Evolutionary conservation across 2,797 vertebrate genomes (phyloP).

Genomic region (Pseudochirops corinnae): DNA sequence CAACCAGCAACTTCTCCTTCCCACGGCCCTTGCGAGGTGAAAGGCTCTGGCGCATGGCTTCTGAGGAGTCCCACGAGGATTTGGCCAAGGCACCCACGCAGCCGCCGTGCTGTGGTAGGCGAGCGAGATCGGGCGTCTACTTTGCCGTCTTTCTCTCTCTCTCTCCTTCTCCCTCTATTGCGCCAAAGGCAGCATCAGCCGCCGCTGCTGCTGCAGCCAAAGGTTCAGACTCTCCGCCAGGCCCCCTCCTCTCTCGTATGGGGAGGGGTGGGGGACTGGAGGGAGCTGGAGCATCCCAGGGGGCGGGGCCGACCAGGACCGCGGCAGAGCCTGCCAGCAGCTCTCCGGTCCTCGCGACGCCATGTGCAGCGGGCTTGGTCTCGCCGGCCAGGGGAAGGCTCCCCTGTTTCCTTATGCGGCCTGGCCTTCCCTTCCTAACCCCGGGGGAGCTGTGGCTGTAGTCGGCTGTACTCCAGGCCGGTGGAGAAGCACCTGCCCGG

Average conservation of each 20-base stretch:
- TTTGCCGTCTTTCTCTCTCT: background rate
- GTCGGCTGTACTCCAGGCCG: background rate
- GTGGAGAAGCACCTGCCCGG: background rate
- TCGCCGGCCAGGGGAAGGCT: background rate
- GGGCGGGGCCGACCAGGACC: background rate
- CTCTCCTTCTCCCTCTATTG: background rate
- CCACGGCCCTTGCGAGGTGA: background rate
- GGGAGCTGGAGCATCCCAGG: conserved; percentile 16
- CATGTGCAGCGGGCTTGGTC: background rate
- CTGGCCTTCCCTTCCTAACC: background rate
- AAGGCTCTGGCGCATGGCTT: background rate
- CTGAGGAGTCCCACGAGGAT: background rate
- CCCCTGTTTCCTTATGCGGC: background rate
- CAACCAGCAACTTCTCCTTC: background rate
- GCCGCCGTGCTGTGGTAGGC: background rate
- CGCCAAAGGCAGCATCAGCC: no score
- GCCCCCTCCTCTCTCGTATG: background rate
- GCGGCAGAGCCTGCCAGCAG: background rate
- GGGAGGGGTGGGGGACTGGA: background rate
- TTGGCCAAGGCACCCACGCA: no score
- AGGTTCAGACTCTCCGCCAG: background rate
- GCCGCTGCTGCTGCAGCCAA: background rate
- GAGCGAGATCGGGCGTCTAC: background rate
- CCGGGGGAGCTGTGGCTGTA: background rate
- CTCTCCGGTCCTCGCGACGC: background rate